Conservation (phyloP, 2,888 invertebrate species). For the Chrysodeixis includens region DNA sequence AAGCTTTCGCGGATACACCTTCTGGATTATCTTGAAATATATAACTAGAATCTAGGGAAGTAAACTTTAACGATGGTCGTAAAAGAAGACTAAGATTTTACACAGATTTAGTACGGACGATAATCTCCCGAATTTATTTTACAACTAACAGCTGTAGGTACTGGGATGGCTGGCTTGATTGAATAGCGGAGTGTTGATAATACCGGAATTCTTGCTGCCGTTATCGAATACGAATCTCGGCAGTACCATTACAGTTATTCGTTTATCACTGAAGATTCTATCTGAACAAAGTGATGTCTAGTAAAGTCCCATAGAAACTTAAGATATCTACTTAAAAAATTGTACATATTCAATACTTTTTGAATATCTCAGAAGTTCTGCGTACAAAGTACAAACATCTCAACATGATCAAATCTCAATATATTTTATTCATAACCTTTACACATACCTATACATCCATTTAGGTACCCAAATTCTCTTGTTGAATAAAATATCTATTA, state of each 20-base stretch:
- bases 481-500: too few relatives aligned
- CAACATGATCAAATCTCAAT: too few relatives aligned
- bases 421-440: too few relatives aligned
- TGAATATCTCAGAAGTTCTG: neutral
- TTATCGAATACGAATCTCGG: constrained; percentile 41
- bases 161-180: constrained; percentile 33
- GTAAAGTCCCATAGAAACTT: constrained; percentile 12
- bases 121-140: constrained; percentile 57
- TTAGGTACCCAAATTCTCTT: too few relatives aligned
- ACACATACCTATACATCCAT: too few relatives aligned
- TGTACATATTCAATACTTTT: neutral
- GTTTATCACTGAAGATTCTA: constrained; percentile 33
- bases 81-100: constrained; percentile 51
- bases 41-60: constrained; percentile 44
- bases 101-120: constrained; percentile 50
- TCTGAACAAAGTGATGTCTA: constrained; percentile 23
- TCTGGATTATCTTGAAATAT: constrained; percentile 45
- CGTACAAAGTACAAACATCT: too few relatives aligned
- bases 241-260: constrained; percentile 34
- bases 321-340: neutral
- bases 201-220: constrained; percentile 41
- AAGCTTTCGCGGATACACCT: constrained; percentile 43
- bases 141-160: constrained; percentile 49
- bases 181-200: constrained; percentile 37
- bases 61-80: constrained; percentile 51